Conservation (phyloP, 2,888 invertebrate species). For the Cactoblastis cactorum region DNA sequence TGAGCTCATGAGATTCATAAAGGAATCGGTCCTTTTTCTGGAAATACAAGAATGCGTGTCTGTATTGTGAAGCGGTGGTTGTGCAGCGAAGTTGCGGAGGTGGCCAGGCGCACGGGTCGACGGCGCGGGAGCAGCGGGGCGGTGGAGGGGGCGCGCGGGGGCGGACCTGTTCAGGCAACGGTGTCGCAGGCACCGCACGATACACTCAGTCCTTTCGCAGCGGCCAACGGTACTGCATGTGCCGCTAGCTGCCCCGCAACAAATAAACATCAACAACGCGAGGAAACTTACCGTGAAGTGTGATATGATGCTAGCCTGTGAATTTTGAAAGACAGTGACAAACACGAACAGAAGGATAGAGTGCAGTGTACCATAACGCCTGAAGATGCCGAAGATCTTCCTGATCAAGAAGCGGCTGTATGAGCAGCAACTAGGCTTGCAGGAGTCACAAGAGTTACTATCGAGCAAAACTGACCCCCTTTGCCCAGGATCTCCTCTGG, state of each 20-base stretch:
- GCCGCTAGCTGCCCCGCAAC: conserved; percentile 68
- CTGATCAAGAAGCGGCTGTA: conserved; percentile 93
- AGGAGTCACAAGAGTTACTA: conserved; percentile 89
- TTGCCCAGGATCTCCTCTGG: conserved; percentile 78
- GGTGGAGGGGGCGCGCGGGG: conserved; percentile 69
- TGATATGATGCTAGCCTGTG: conserved; percentile 72
- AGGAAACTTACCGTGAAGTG: conserved; percentile 71
- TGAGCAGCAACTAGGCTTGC: conserved; percentile 91
- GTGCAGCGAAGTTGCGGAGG: conserved; percentile 20
- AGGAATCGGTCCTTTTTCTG: conserved; percentile 74
- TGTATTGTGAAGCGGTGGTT: conserved; percentile 40
- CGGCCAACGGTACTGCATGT: conserved; percentile 76
- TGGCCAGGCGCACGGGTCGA: conserved; percentile 45
- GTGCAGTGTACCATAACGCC: conserved; percentile 63
- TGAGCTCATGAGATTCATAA: conserved; percentile 39
- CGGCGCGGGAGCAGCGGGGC: conserved; percentile 54
- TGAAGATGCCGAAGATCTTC: conserved; percentile 94
- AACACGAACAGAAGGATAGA: conserved; percentile 61
- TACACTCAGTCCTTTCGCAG: conserved; percentile 73
- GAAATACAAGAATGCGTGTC: conserved; percentile 65
- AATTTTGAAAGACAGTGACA: conserved; percentile 66
- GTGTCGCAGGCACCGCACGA: conserved; percentile 73
- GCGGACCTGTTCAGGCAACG: conserved; percentile 76
- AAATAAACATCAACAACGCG: conserved; percentile 68
- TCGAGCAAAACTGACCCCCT: conserved; percentile 81